These are phyloP conservation scores for Onychomys arenicola DNA, from an alignment of 2,797 vertebrate genomes.

Conservation along the genomic window DNA sequence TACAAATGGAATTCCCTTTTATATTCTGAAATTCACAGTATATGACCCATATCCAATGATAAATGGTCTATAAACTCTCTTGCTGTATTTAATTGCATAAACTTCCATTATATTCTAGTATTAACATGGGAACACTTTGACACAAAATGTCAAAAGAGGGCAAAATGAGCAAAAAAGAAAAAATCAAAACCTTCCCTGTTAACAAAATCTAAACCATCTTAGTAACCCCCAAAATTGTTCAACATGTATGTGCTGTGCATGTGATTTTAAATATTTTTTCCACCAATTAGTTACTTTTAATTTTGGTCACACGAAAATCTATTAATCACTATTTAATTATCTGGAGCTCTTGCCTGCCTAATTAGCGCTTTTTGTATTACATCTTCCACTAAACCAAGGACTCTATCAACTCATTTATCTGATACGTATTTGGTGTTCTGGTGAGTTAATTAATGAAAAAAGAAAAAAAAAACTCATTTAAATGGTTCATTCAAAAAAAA, in stretches of 20 bases:
- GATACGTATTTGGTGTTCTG: slow-evolving; percentile 74
- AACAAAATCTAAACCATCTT: slow-evolving; percentile 70
- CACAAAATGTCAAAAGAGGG: slow-evolving; percentile 75
- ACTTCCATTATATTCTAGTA: slow-evolving; percentile 86
- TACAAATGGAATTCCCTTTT: slow-evolving; percentile 88
- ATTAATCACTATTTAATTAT: slow-evolving; percentile 80
- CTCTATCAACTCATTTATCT: slow-evolving; percentile 81
- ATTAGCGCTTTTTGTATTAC: slow-evolving; percentile 77
- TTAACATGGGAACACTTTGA: slow-evolving; percentile 84
- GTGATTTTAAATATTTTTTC: slow-evolving; percentile 79
- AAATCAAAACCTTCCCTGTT: slow-evolving; percentile 61
- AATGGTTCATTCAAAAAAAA: slow-evolving; percentile 76
- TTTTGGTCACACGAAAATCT: slow-evolving; percentile 76
- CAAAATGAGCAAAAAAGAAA: background rate
- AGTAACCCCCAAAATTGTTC: slow-evolving; percentile 60
- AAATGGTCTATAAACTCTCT: slow-evolving; percentile 88
- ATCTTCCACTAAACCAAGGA: slow-evolving; percentile 74
- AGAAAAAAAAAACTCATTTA: slow-evolving; percentile 67
- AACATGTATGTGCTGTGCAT: slow-evolving; percentile 44
- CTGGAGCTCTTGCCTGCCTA: slow-evolving; percentile 75
- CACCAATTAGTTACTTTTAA: slow-evolving; percentile 78
- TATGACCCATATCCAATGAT: slow-evolving; percentile 88
- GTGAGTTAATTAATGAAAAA: slow-evolving; percentile 82
- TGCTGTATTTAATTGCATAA: slow-evolving; percentile 87
- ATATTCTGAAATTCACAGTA: slow-evolving; percentile 88